These are phyloP conservation scores for Sebastes matsubarae DNA, from an alignment of 2,797 vertebrate genomes.

Conservation along the genomic window DNA sequence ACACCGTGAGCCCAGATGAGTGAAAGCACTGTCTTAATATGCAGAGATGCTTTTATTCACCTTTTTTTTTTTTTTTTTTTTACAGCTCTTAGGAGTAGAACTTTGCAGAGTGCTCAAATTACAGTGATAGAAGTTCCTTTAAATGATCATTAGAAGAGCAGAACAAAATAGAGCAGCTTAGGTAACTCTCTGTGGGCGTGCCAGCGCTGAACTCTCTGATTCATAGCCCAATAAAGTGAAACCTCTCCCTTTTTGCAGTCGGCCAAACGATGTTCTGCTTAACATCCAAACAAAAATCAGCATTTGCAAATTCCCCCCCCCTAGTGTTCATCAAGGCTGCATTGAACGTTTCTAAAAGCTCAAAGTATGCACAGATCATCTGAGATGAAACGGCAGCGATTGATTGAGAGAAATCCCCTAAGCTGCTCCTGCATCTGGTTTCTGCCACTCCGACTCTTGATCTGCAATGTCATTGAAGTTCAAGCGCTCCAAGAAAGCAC, in stretches of 20 bases:
- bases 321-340: constrained; percentile 45
- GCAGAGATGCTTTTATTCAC: neutral
- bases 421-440: constrained; percentile 52
- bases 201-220: constrained; percentile 21
- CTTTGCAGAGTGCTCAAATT: neutral
- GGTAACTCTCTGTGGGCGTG: constrained; percentile 24
- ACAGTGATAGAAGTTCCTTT: neutral
- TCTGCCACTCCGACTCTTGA: constrained; percentile 56
- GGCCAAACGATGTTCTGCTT: constrained; percentile 11
- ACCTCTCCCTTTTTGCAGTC: constrained; percentile 16
- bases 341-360: constrained; percentile 25
- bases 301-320: constrained; percentile 24
- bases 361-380: constrained; percentile 36
- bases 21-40: neutral
- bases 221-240: constrained; percentile 26
- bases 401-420: constrained; percentile 49
- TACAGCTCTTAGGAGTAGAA: neutral
- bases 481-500: constrained; percentile 53
- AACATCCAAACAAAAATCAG: constrained; percentile 29
- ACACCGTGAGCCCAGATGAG: constrained; percentile 3
- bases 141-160: constrained; percentile 21
- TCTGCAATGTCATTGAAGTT: constrained; percentile 56
- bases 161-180: constrained; percentile 9
- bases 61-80: constrained; percentile 3
- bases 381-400: constrained; percentile 51